Percentiles rank a stretch among this genome's conserved stretches.
phyloP scores from a whole-genome alignment of 1,140 invertebrate genomes.

The Drosophila sturtevanti region DNA sequence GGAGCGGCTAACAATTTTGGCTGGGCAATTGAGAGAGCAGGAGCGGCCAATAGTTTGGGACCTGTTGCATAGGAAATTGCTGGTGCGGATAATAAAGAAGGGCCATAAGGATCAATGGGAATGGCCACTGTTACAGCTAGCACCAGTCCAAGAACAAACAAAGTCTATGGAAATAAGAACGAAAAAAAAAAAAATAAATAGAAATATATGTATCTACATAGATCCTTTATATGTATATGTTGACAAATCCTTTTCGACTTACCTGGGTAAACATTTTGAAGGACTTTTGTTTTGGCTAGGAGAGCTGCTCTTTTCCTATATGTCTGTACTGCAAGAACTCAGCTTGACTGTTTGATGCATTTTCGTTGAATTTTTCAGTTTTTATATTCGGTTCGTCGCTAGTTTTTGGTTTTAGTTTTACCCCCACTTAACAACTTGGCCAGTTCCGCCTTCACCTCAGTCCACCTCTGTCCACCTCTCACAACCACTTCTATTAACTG shows the following conservation, averaged over 20 bases:
- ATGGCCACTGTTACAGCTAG: conserved; percentile 54
- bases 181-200: not conserved
- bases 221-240: not conserved
- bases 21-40: not conserved
- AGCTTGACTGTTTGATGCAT: conserved; percentile 79
- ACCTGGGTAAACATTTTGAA: conserved; percentile 63
- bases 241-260: conserved; percentile 23
- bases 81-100: conserved; percentile 40
- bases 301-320: conserved; percentile 8
- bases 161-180: conserved; percentile 37
- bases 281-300: conserved; percentile 31
- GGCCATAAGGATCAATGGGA: conserved; percentile 64
- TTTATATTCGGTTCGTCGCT: conserved; percentile 57
- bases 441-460: not conserved
- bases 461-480: not conserved
- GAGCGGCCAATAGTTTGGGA: not conserved
- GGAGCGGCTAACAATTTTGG: not conserved
- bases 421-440: not conserved
- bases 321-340: conserved; percentile 76
- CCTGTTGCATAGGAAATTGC: conserved; percentile 45
- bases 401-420: not conserved
- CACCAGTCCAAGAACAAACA: conserved; percentile 60
- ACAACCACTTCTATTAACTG: conserved; percentile 23
- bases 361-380: conserved; percentile 66
- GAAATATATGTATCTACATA: no score